Evolutionary conservation across 2,888 invertebrate species (phyloP).

Genomic region (Epistrophe grossulariae): DNA sequence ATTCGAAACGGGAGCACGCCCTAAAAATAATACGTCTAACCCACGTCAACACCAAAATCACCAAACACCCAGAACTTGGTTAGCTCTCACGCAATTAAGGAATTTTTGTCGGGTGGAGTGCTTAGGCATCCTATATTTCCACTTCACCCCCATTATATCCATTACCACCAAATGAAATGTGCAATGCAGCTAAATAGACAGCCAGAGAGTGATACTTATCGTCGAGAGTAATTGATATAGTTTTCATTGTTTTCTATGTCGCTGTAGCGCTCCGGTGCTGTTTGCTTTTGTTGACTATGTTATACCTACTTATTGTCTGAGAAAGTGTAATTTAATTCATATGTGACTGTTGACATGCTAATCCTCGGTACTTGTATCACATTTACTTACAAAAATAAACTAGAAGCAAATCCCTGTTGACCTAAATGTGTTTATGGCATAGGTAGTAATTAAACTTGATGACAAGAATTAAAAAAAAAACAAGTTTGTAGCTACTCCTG

Average conservation of each 20-base stretch:
- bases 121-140: not conserved
- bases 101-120: slow-evolving; percentile 46
- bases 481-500: not conserved
- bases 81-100: slow-evolving; percentile 19
- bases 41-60: slow-evolving; percentile 50
- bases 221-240: slow-evolving; percentile 37
- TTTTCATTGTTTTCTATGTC: slow-evolving; percentile 36
- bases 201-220: slow-evolving; percentile 33
- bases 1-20: slow-evolving; percentile 63
- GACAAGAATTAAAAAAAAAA: not conserved
- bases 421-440: slow-evolving; percentile 43
- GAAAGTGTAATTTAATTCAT: slow-evolving; percentile 65
- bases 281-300: not conserved
- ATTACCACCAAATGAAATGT: slow-evolving; percentile 27
- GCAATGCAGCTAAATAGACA: slow-evolving; percentile 35
- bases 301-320: slow-evolving; percentile 27
- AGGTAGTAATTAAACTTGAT: slow-evolving; percentile 39
- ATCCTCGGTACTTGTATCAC: slow-evolving; percentile 42
- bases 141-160: not conserved
- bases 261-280: not conserved
- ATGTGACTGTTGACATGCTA: slow-evolving; percentile 56
- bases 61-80: not conserved
- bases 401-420: slow-evolving; percentile 38
- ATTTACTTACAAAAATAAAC: slow-evolving; percentile 28
- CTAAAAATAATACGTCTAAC: slow-evolving; percentile 39